Evolutionary conservation across 2,113 vertebrate species (phyloP).

Genomic region (Epinephelus cyanopodus): DNA sequence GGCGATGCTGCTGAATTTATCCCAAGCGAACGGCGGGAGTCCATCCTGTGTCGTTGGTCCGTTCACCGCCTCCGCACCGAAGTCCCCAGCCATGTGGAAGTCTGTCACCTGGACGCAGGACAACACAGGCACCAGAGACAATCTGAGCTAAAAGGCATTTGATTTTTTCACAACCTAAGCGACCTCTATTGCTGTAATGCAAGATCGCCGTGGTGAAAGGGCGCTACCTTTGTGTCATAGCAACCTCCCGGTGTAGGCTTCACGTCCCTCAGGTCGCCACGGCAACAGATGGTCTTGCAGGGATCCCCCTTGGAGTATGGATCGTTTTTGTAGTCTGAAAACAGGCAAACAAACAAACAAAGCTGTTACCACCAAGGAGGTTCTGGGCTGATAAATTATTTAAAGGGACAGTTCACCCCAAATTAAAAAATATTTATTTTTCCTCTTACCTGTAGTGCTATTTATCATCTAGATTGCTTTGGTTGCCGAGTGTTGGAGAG

Average conservation of each 20-base stretch:
- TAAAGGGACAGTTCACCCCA: too few relatives aligned
- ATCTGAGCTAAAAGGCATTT: background rate
- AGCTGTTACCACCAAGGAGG: background rate
- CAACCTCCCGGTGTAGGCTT: conserved; percentile 88
- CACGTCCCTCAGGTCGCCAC: conserved; percentile 85
- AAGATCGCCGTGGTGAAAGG: background rate
- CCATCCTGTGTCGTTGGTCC: conserved; percentile 89
- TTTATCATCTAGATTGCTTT: too few relatives aligned
- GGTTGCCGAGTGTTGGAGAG: too few relatives aligned
- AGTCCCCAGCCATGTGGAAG: conserved; percentile 84
- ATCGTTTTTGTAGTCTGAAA: conserved; percentile 90
- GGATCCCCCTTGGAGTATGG: conserved; percentile 89
- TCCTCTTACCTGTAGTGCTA: too few relatives aligned
- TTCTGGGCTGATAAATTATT: background rate
- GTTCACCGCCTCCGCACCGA: conserved; percentile 87
- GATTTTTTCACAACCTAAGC: background rate
- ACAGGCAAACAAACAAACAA: background rate
- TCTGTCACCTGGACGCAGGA: conserved; percentile 87
- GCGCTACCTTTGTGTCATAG: conserved; percentile 93
- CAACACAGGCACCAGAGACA: accelerated
- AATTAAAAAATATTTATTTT: too few relatives aligned
- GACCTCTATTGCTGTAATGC: background rate
- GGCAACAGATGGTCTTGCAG: conserved; percentile 94
- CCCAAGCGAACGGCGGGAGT: conserved; percentile 90
- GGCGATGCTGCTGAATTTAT: conserved; percentile 83